Base-by-base conservation (phyloP, 2,888 invertebrate species). In the Cephalotes varians region DNA sequence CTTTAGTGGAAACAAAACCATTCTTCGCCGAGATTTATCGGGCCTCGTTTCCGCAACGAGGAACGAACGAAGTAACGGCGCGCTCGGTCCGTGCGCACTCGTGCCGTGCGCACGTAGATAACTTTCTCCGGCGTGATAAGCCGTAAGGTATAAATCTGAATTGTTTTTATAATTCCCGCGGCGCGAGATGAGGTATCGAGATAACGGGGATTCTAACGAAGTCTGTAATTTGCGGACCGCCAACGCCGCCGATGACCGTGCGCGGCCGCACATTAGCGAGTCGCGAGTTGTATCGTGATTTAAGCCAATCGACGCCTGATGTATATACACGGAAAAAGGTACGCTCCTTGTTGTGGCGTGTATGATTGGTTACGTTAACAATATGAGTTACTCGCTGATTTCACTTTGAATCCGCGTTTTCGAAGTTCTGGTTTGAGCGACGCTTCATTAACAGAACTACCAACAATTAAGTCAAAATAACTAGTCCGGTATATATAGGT, bases 141-240 rank as follows among this genome's bases (percentile, higher is more conserved):
- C 91, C 87, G 88, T 89, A 86, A 92, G 91, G 91, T 92, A 93
- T 91, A 92, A 93, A 92, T 93, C 92, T 91, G 91, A 92, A 93
- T 93, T 92, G 91, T 92, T 93, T 93, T 93, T 92, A 91, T 90
- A 90, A 91, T 90, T 91, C 89, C 85, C 81, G 89, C 87, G 86
- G 83, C 87, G 87, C 82, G 85, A 91, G 92, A 93, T 92, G 90
- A 86, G 88, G 89, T 86, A 89, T 90, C 91, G 89, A 90, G 92
- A 93, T 93, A 93, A 92, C 91, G 91, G 90, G 85, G 90, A 88
- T 91, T 91, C 92, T 93, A 93, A 93, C 92, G 90, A 92, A 93
- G 92, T 92, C 92, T 93, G 92, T 93, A 93, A 93, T 93, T 93
- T 93, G 93, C 91, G 67, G 81, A 80, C 87, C 86, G 88, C 83